Evolutionary conservation across 2,888 invertebrate genomes (phyloP), one percentile per base, ranked within the genome.

Genomic region (Siphlonurus alternatus): DNA sequence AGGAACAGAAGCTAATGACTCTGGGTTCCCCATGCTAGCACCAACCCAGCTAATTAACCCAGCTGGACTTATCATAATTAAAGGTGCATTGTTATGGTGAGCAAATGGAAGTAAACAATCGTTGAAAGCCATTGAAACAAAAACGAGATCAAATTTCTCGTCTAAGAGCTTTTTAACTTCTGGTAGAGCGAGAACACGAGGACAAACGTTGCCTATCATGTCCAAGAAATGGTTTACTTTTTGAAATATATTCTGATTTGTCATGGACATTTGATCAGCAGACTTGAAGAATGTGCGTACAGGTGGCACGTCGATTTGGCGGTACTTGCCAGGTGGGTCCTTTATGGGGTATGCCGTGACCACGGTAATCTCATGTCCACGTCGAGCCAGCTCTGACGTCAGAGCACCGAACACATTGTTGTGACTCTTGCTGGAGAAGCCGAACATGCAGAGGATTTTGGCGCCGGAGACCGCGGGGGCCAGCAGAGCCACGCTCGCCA

Each of bases 1-100:
- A 2, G 76, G 75, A 24, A 72, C 72, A 19, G 73, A 65, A 10
- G 75, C 68, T 0, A 69, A 68, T 23, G 70, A 70, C 19, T 69
- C 68, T 38, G 70, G 68, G 59, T 68, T 69, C 5, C 67, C 69
- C 15, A 68, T 23, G 1, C 68, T 61, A 5, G 54, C 65, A 22
- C 63, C 25, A 2, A 56, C 64, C 64, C 67, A 66, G 1, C 68
- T 67, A 54, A 69, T 63, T 7, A 68, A 23, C 1, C 23, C 62
- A 53, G 60, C 19, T 19, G 65, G 65, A 10, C 23, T 53, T 2
- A 65, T 23, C 18, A 62, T 24, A 2, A 65, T 53, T 1, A 65
- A 15, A 2, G 65, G 63, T 15, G 62, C 62, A n/a, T 62, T 53
- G 54, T 61, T 23, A 7, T 38, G 10, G 2, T 51, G 59, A 1